Conservation (phyloP, 2,113 vertebrate genomes). For the Onychorhynchus coronatus region DNA sequence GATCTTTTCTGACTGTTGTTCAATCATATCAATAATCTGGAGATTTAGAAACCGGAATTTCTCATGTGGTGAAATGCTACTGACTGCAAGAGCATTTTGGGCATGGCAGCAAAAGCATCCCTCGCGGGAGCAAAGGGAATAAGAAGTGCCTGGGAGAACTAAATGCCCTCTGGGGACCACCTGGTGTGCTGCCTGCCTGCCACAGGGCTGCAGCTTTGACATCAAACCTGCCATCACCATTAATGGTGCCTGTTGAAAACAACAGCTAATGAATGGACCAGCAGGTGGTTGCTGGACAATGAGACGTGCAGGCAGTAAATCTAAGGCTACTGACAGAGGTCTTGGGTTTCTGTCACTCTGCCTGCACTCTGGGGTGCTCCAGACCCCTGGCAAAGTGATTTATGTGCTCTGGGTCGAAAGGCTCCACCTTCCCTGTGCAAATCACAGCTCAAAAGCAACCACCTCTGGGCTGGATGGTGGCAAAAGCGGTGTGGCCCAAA, state of each 20-base stretch:
- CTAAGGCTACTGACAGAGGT: not conserved
- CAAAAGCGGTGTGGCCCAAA: not conserved
- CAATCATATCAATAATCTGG: not conserved
- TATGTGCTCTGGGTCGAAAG: not conserved
- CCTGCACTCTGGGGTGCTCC: not conserved
- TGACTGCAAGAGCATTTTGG: not conserved
- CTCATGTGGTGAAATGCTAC: not conserved
- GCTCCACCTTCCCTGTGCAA: not conserved
- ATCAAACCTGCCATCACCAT: not conserved
- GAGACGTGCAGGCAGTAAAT: rapidly evolving
- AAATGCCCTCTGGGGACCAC: not conserved
- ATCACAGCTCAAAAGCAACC: not conserved
- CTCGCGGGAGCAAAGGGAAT: not conserved
- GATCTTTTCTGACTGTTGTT: not conserved
- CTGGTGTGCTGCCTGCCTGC: not conserved
- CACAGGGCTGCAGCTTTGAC: not conserved
- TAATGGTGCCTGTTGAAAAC: not conserved
- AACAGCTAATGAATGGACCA: not conserved
- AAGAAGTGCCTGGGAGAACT: not conserved
- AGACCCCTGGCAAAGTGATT: not conserved
- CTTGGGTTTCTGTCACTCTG: not conserved
- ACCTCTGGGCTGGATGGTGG: not conserved
- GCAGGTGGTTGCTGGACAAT: rapidly evolving
- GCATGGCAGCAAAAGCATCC: not conserved
- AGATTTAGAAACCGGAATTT: not conserved